Conservation (phyloP, 2,797 vertebrate genomes). For the Thunnus albacares region DNA sequence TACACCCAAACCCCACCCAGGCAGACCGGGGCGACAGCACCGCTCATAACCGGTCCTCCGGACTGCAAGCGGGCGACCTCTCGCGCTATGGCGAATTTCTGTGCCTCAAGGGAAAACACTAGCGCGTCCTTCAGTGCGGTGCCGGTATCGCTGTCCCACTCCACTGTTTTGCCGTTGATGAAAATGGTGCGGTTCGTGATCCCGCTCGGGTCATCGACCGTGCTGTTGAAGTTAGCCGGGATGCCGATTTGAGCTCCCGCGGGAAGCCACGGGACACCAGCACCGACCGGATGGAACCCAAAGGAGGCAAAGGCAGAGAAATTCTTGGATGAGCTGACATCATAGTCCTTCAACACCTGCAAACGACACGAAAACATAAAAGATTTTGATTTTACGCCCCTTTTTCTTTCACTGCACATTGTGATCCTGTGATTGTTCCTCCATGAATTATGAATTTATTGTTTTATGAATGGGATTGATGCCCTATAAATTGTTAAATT, state of each 20-base stretch:
- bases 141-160: constrained; percentile 89
- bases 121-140: constrained; percentile 86
- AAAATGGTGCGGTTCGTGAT: constrained; percentile 87
- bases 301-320: constrained; percentile 90
- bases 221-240: constrained; percentile 91
- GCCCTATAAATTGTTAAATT: background rate
- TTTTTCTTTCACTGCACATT: background rate
- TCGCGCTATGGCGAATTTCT: constrained; percentile 93
- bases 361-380: constrained; percentile 6
- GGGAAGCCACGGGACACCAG: constrained; percentile 92
- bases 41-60: constrained; percentile 81
- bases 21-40: constrained; percentile 87
- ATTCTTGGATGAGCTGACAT: constrained; percentile 68
- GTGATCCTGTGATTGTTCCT: background rate
- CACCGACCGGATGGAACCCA: constrained; percentile 92
- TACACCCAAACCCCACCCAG: constrained; percentile 88
- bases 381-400: background rate
- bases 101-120: constrained; percentile 87
- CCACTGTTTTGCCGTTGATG: constrained; percentile 87
- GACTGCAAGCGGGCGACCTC: constrained; percentile 89
- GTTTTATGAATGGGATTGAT: background rate
- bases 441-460: background rate
- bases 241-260: constrained; percentile 90
- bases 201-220: constrained; percentile 72
- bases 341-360: constrained; percentile 86